These are phyloP conservation scores for Decapterus maruadsi DNA, from an alignment of 2,797 vertebrate species.

Conservation along the genomic window DNA sequence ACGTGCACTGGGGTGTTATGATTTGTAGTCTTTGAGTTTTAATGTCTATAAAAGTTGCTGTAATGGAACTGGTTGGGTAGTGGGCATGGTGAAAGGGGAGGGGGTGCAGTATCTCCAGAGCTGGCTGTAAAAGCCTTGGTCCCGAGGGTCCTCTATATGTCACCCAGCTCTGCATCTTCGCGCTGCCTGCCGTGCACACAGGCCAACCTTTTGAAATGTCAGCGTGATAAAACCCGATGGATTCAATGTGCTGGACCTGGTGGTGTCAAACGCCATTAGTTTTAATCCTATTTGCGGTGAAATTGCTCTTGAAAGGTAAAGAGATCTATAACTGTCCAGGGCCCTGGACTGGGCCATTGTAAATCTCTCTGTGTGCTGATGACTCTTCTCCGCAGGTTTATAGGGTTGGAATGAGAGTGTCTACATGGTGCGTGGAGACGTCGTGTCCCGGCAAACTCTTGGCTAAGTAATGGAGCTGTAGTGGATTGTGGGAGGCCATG, in stretches of 20 bases:
- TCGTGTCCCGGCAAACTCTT: constrained; percentile 53
- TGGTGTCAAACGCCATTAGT: constrained; percentile 86
- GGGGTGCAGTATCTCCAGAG: constrained; percentile 56
- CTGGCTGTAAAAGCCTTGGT: constrained; percentile 73
- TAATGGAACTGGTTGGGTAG: constrained; percentile 66
- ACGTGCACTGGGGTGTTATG: constrained; percentile 58
- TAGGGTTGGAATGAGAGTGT: constrained; percentile 61
- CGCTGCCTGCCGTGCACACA: constrained; percentile 58
- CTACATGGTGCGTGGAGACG: constrained; percentile 60
- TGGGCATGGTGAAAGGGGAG: not conserved
- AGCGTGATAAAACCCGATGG: constrained; percentile 81
- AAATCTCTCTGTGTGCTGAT: constrained; percentile 76
- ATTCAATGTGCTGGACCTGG: constrained; percentile 78
- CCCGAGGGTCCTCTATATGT: constrained; percentile 75
- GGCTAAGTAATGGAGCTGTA: constrained; percentile 70
- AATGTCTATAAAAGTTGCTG: constrained; percentile 71
- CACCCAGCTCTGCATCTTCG: constrained; percentile 74
- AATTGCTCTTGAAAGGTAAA: constrained; percentile 86
- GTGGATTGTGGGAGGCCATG: constrained; percentile 59
- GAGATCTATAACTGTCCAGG: constrained; percentile 82
- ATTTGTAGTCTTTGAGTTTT: constrained; percentile 72
- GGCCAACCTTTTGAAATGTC: constrained; percentile 88
- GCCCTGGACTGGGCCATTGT: constrained; percentile 63
- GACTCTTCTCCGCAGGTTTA: constrained; percentile 73
- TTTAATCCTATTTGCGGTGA: constrained; percentile 86